Percentiles rank a stretch among this genome's conserved stretches.
Evolutionary conservation across 2,888 invertebrate genomes (phyloP).

Genomic region (Eupithecia pulchellata): DNA sequence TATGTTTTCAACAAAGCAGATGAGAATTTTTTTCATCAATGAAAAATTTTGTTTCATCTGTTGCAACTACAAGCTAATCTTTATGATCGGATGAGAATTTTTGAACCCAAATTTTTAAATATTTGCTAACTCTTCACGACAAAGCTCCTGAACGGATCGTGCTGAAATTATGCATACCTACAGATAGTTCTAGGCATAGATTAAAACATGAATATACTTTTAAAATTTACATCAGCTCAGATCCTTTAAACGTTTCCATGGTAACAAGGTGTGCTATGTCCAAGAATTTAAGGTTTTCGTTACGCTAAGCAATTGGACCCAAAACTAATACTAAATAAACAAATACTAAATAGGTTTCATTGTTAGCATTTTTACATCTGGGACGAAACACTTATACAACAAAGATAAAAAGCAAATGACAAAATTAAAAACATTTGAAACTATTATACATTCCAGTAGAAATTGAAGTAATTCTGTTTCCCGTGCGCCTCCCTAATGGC

Average conservation of each 20-base stretch:
- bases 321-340: background rate
- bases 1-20: too few species aligned
- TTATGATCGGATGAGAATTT: too few species aligned
- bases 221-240: too few species aligned
- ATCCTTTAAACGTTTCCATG: background rate
- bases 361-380: background rate
- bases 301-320: background rate
- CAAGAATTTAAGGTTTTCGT: background rate
- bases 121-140: background rate
- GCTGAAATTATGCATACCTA: background rate
- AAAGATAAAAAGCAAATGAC: conserved; percentile 14
- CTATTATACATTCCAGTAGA: conserved; percentile 26
- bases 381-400: background rate
- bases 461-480: conserved; percentile 43
- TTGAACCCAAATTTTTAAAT: too few species aligned
- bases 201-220: too few species aligned
- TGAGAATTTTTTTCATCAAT: too few species aligned
- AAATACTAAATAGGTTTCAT: background rate
- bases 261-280: background rate
- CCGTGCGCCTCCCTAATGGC: conserved; percentile 49
- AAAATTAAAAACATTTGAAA: conserved; percentile 28
- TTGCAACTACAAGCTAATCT: too few species aligned
- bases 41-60: too few species aligned
- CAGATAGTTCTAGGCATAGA: background rate
- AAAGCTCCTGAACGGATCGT: background rate